Evolutionary conservation across 2,797 vertebrate species (phyloP).

Genomic region (Phataginus tetradactyla): DNA sequence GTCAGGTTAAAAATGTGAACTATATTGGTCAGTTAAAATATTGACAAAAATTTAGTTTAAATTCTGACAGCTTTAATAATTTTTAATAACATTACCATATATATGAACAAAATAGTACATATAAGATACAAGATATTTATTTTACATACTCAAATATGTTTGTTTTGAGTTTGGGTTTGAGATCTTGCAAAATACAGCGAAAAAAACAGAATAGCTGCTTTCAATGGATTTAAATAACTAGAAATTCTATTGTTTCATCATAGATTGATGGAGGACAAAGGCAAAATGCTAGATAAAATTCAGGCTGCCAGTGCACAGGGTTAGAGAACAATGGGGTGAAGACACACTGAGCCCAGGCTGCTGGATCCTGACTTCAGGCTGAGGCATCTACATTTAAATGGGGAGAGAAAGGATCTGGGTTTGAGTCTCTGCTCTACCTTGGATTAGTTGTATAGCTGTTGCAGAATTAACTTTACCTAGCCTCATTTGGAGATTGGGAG

Average conservation of each 20-base stretch:
- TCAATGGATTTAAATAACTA: background rate
- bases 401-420: background rate
- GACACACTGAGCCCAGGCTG: background rate
- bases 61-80: background rate
- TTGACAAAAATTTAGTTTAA: background rate
- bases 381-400: background rate
- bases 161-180: background rate
- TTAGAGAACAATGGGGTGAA: background rate
- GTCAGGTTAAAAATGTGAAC: background rate
- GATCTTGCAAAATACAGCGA: background rate
- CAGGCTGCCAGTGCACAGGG: background rate
- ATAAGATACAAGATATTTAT: background rate
- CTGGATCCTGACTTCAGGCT: background rate
- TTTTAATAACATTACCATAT: background rate
- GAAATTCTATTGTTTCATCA: background rate
- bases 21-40: background rate
- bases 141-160: background rate
- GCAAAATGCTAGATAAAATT: background rate
- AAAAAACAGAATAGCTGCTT: background rate
- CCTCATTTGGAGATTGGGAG: background rate
- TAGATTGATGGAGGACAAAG: conserved; percentile 6
- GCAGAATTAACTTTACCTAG: background rate
- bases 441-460: background rate
- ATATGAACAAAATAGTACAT: background rate
- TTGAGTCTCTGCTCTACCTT: background rate